Conservation (phyloP, 2,797 vertebrate genomes). For the Decapterus maruadsi region DNA sequence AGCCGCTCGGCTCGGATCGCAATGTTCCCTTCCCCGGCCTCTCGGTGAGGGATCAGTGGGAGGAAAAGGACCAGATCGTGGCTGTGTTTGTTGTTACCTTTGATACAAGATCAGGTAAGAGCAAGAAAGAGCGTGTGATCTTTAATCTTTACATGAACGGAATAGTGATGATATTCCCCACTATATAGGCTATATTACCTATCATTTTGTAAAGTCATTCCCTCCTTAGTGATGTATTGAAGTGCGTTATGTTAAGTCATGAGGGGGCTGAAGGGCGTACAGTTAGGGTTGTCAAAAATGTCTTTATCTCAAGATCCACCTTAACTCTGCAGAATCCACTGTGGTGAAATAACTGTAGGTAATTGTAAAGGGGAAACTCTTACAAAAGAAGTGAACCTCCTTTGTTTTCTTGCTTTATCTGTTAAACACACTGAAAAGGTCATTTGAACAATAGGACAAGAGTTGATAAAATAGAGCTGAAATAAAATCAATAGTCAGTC, state of each 20-base stretch:
- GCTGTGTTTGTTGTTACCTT: constrained; percentile 97
- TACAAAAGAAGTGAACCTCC: neutral
- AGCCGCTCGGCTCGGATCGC: constrained; percentile 65
- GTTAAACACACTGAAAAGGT: neutral
- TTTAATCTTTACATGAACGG: neutral
- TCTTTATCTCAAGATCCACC: neutral
- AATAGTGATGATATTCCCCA: neutral
- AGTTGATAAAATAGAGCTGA: neutral
- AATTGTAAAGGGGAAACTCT: neutral
- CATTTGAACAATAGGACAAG: neutral
- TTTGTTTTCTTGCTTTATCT: neutral
- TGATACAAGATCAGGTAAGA: constrained; percentile 94
- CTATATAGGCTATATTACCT: no score
- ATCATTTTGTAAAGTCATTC: neutral
- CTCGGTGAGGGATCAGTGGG: constrained; percentile 84
- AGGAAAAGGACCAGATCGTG: constrained; percentile 95
- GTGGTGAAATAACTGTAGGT: neutral
- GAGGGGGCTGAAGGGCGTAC: neutral
- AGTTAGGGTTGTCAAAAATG: neutral
- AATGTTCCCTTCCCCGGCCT: constrained; percentile 67
- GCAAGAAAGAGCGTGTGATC: neutral
- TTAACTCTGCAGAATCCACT: neutral
- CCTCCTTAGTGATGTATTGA: neutral
- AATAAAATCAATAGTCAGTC: neutral
- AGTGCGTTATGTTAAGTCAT: neutral